Evolutionary conservation across 2,113 vertebrate genomes (phyloP).

Genomic region (Arenaria interpres): DNA sequence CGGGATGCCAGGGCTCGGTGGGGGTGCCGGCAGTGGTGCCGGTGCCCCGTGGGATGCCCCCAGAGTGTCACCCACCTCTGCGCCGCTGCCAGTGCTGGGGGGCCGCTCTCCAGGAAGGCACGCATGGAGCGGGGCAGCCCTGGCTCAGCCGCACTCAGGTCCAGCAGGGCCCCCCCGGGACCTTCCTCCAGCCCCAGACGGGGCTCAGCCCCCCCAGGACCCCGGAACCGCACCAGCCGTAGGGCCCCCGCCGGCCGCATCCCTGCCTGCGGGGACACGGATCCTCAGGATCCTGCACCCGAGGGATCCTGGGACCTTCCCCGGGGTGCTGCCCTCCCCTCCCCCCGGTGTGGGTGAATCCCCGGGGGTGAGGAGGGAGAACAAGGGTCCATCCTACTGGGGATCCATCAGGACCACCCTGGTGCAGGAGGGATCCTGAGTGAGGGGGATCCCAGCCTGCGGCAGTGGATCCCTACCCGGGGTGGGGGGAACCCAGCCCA

Average conservation of each 20-base stretch:
- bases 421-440: not conserved
- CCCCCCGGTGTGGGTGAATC: not conserved
- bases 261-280: not conserved
- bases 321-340: too few relatives aligned
- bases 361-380: not conserved
- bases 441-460: not conserved
- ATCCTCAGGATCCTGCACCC: not conserved
- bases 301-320: not conserved
- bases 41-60: fast-evolving
- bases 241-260: constrained; percentile 61
- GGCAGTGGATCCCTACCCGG: not conserved
- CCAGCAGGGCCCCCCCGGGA: constrained; percentile 76
- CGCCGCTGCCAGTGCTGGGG: constrained; percentile 75
- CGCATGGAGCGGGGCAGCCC: constrained; percentile 83
- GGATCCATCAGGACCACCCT: too few relatives aligned
- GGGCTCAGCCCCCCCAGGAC: not conserved
- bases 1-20: not conserved
- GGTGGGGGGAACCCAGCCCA: not conserved
- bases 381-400: not conserved
- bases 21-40: fast-evolving
- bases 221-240: constrained; percentile 87
- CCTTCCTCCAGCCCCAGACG: constrained; percentile 84
- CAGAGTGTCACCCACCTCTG: constrained; percentile 58
- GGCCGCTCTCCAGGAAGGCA: constrained; percentile 84
- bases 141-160: constrained; percentile 86